phyloP scores from a whole-genome alignment of 2,888 invertebrate genomes.

The Polydrusus tereticollis region DNA sequence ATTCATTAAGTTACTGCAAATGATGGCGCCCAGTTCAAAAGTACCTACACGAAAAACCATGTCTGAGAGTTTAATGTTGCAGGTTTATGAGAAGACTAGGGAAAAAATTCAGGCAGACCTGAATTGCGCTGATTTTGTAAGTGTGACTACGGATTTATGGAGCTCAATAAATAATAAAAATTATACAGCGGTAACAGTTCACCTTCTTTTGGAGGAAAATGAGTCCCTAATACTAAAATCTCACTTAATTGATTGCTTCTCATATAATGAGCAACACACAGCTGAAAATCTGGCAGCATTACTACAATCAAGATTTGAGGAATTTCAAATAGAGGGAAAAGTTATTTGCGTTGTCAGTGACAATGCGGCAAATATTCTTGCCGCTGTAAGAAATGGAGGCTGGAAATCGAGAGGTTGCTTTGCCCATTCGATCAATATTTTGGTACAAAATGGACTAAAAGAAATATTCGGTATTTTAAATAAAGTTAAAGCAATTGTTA shows the following conservation, averaged over 20 bases:
- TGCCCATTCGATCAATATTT: no score
- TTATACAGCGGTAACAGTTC: conserved; percentile 56
- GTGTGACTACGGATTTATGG: conserved; percentile 58
- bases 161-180: conserved; percentile 56
- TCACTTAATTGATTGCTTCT: conserved; percentile 53
- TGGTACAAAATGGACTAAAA: no score
- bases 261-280: conserved; percentile 52
- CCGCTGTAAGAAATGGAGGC: no score
- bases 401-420: no score
- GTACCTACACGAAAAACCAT: conserved; percentile 54
- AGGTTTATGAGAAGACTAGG: conserved; percentile 48
- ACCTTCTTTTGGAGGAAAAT: conserved; percentile 49
- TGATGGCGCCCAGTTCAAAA: conserved; percentile 52
- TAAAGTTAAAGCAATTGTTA: conserved; percentile 49
- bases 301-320: conserved; percentile 47
- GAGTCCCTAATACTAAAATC: conserved; percentile 33
- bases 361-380: conserved; percentile 50
- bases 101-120: conserved; percentile 47
- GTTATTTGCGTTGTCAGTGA: conserved; percentile 49
- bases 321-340: conserved; percentile 48
- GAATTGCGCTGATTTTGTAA: conserved; percentile 47
- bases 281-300: conserved; percentile 45
- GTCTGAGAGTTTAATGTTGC: conserved; percentile 53
- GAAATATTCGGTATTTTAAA: no score
- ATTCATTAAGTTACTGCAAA: conserved; percentile 52